phyloP scores from a whole-genome alignment of 1,140 invertebrate genomes.

The Dinoponera quadriceps region DNA sequence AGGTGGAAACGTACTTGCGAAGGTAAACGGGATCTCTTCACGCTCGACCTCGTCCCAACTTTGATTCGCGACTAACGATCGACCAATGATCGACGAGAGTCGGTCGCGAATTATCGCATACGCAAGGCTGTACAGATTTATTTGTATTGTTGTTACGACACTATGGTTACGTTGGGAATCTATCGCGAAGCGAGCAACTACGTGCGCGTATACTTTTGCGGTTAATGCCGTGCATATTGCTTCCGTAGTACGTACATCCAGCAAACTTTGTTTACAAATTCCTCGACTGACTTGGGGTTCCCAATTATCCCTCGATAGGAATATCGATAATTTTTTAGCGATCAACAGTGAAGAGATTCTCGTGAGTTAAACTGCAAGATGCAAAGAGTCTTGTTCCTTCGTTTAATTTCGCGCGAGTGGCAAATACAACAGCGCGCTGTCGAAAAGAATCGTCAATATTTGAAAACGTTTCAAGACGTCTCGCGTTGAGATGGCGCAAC shows the following conservation, averaged over 20 bases:
- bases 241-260: not conserved
- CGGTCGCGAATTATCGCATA: conserved; percentile 31
- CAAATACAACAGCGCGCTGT: too few species aligned
- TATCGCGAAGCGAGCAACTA: conserved; percentile 17
- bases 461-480: not conserved
- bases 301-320: not conserved
- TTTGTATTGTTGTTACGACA: conserved; percentile 9
- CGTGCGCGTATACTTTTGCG: not conserved
- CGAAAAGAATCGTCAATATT: too few species aligned
- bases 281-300: not conserved
- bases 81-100: conserved; percentile 48
- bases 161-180: conserved; percentile 15
- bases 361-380: too few species aligned
- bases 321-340: not conserved
- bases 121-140: conserved; percentile 34
- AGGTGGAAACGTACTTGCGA: conserved; percentile 66
- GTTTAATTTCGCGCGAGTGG: too few species aligned
- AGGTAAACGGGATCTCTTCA: conserved; percentile 70
- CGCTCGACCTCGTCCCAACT: conserved; percentile 57
- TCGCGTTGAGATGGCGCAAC: not conserved
- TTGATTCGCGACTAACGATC: conserved; percentile 55
- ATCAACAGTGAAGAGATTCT: too few species aligned
- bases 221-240: conserved; percentile 2
- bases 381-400: too few species aligned
- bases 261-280: not conserved